A percentile compares a stretch with the other conserved stretches of the same genome.
Evolutionary conservation across 2,113 vertebrate species (phyloP).

Genomic region (Egretta garzetta): DNA sequence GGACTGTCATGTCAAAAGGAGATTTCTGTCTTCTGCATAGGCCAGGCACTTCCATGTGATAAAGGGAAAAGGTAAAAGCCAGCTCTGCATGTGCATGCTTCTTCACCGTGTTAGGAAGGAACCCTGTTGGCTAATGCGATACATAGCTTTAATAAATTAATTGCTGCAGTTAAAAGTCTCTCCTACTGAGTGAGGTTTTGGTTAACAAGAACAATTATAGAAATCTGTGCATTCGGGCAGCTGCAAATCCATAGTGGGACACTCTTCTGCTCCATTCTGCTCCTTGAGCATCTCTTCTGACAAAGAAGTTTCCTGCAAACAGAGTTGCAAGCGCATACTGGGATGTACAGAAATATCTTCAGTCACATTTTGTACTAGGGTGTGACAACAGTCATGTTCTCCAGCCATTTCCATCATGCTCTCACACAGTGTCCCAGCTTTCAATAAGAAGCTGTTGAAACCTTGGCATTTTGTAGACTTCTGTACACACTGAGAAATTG

Average conservation of each 20-base stretch:
- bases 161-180: not conserved
- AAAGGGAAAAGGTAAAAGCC: not conserved
- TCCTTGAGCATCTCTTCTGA: not conserved
- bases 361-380: not conserved
- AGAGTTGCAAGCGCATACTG: not conserved
- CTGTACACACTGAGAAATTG: not conserved
- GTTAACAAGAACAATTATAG: not conserved
- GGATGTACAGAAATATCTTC: not conserved
- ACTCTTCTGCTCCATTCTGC: not conserved
- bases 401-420: not conserved
- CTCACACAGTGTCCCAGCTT: not conserved
- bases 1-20: not conserved
- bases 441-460: not conserved
- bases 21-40: not conserved
- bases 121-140: accelerated
- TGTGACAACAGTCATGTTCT: not conserved
- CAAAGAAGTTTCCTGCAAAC: not conserved
- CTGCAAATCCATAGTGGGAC: not conserved
- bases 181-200: not conserved
- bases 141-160: not conserved
- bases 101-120: not conserved
- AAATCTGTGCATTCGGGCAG: not conserved
- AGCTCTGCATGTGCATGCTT: not conserved
- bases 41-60: not conserved
- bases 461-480: not conserved